These are phyloP conservation scores for Aleiodes sp. DNA, from an alignment of 1,140 invertebrate genomes.

Conservation along the genomic window DNA sequence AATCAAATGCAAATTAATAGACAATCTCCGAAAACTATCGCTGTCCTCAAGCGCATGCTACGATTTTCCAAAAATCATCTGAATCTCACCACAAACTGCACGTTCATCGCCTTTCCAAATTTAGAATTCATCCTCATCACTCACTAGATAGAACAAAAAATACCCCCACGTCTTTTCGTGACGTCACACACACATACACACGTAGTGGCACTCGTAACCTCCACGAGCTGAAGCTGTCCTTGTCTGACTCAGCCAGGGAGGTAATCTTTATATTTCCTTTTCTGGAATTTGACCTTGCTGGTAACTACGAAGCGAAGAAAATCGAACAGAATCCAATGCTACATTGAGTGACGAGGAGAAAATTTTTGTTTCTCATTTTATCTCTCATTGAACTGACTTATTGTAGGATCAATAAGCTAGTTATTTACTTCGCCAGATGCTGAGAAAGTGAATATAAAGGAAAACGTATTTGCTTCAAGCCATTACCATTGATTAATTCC, in stretches of 20 bases:
- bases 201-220: slow-evolving; percentile 6
- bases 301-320: background rate
- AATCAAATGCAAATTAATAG: too few species aligned
- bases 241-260: background rate
- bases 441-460: too few species aligned
- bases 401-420: too few species aligned
- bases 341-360: background rate
- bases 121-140: background rate
- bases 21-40: too few species aligned
- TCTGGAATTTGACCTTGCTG: slow-evolving; percentile 1
- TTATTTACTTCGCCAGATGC: too few species aligned
- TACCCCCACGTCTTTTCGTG: background rate
- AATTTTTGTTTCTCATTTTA: background rate
- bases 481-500: too few species aligned
- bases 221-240: background rate
- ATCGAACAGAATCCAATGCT: background rate
- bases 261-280: background rate
- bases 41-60: too few species aligned
- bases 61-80: background rate
- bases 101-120: background rate
- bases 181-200: background rate
- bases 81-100: background rate
- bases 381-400: too few species aligned
- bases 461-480: too few species aligned
- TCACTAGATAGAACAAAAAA: background rate